These are phyloP conservation scores for Nipponia nippon DNA, from an alignment of 2,113 vertebrate genomes.

Conservation along the genomic window DNA sequence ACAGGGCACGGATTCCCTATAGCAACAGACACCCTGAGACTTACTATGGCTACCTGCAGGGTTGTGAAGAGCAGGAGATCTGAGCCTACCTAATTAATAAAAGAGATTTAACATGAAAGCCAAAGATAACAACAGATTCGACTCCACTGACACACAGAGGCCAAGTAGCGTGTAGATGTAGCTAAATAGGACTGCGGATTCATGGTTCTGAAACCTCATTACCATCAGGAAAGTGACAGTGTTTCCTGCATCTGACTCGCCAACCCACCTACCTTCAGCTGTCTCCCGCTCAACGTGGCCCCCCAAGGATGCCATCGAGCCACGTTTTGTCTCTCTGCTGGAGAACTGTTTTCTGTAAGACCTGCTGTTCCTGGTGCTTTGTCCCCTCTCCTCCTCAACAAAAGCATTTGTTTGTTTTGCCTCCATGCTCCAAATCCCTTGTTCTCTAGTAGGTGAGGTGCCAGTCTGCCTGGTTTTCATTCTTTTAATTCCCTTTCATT, in stretches of 20 bases:
- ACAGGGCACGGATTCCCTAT: not conserved
- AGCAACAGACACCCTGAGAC: not conserved
- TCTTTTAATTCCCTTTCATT: not conserved
- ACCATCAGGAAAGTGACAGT: not conserved
- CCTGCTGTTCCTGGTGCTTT: not conserved
- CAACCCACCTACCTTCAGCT: not conserved
- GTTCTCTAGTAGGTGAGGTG: not conserved
- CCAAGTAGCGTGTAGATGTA: not conserved
- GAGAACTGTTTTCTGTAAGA: not conserved
- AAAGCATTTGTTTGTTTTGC: not conserved
- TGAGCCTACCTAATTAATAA: not conserved
- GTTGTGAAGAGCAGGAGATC: not conserved
- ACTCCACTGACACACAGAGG: not conserved
- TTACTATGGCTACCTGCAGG: not conserved
- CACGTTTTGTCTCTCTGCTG: not conserved
- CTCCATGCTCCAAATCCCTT: not conserved
- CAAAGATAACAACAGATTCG: not conserved
- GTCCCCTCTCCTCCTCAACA: not conserved
- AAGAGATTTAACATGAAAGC: not conserved
- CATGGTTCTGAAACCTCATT: not conserved
- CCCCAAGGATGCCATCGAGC: not conserved
- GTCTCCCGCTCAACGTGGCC: not conserved
- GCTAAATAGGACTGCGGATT: not conserved
- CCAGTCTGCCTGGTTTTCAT: not conserved
- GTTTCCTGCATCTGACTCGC: not conserved